These are phyloP conservation scores for Leptopterna dolabrata DNA, from an alignment of 2,888 invertebrate genomes.

Conservation along the genomic window DNA sequence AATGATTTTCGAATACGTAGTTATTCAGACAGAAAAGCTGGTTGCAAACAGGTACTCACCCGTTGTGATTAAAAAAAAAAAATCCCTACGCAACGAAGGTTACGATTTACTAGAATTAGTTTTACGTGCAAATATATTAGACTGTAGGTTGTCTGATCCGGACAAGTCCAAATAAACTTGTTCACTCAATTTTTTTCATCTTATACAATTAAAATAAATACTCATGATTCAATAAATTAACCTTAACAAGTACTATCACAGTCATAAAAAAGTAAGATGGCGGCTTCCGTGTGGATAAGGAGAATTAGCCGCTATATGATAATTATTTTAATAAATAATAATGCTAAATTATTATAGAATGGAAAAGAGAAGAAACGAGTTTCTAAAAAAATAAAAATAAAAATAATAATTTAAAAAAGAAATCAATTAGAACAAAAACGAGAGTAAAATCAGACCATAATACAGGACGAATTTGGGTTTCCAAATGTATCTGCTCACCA, in stretches of 20 bases:
- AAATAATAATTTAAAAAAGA: not conserved
- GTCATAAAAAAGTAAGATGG: constrained; percentile 45
- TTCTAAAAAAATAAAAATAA: not conserved
- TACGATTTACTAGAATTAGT: too few relatives aligned
- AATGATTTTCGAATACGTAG: too few relatives aligned
- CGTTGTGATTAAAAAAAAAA: too few relatives aligned
- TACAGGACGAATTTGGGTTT: not conserved
- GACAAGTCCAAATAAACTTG: not conserved
- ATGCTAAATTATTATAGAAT: not conserved
- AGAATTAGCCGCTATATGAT: not conserved
- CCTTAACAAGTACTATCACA: constrained; percentile 45
- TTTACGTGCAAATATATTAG: too few relatives aligned
- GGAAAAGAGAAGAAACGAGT: not conserved
- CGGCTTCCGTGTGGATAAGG: not conserved
- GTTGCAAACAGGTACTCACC: too few relatives aligned
- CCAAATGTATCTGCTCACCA: not conserved
- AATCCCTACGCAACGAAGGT: too few relatives aligned
- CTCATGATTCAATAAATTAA: constrained; percentile 30
- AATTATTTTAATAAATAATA: not conserved
- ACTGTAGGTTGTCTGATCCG: too few relatives aligned
- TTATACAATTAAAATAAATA: constrained; percentile 29
- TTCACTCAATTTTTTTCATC: not conserved
- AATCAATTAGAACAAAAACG: not conserved
- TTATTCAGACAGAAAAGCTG: too few relatives aligned
- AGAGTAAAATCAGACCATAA: not conserved